Percentiles rank a stretch among this genome's conserved stretches.
phyloP scores from a whole-genome alignment of 37 sponge, comb jelly and placozoan species.

The Ephydatia muelleri region DNA sequence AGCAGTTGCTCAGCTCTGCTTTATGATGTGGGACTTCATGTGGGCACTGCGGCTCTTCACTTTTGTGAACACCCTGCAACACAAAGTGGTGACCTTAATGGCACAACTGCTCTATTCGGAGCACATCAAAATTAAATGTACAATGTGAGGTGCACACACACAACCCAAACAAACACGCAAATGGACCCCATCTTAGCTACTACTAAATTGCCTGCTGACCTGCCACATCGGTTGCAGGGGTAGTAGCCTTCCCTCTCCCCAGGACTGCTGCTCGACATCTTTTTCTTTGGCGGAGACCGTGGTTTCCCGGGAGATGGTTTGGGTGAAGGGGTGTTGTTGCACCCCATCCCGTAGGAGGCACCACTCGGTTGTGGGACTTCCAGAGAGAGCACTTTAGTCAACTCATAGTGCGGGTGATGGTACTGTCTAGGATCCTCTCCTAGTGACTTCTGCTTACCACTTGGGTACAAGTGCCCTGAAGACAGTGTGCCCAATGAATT shows the following conservation, averaged over 20 bases:
- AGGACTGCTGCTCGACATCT: constrained; percentile 64
- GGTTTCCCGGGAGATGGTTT: constrained; percentile 57
- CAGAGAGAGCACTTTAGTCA: constrained; percentile 49
- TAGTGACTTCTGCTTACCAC: no score
- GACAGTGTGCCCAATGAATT: no score
- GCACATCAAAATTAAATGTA: background rate
- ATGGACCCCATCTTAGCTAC: background rate
- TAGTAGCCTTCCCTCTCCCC: constrained; percentile 72
- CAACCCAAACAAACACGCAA: constrained; percentile 38
- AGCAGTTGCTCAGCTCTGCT: constrained; percentile 10
- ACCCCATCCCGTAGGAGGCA: constrained; percentile 21
- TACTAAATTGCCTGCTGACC: constrained; percentile 25
- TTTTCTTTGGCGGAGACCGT: constrained; percentile 44
- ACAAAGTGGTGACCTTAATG: background rate
- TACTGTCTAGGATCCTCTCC: background rate
- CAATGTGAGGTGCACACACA: background rate
- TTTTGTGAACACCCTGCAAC: constrained; percentile 81
- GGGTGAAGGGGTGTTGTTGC: constrained; percentile 52
- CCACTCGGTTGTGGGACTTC: constrained; percentile 51
- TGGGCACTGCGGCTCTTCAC: constrained; percentile 96
- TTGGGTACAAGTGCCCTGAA: no score
- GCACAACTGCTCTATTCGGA: no score
- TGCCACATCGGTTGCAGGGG: constrained; percentile 81
- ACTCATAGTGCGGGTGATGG: constrained; percentile 25
- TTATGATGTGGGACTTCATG: constrained; percentile 91